Evolutionary conservation across 2,797 vertebrate species (phyloP).

Genomic region (Gouania willdenowi): DNA sequence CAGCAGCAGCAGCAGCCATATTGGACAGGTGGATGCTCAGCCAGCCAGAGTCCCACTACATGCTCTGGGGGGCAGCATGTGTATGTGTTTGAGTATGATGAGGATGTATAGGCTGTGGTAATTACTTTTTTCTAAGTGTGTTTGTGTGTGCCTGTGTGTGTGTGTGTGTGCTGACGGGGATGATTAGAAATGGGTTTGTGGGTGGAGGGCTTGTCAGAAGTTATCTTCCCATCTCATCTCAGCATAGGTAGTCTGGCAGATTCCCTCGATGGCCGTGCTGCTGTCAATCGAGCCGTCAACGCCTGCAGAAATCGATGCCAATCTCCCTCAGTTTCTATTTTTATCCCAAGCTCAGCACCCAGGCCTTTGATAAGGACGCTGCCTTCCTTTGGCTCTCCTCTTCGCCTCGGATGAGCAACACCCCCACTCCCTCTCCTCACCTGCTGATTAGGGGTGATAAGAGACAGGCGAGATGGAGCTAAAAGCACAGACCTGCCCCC

Average conservation of each 20-base stretch:
- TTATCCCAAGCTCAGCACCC: conserved; percentile 61
- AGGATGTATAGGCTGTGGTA: conserved; percentile 45
- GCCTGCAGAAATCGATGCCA: conserved; percentile 75
- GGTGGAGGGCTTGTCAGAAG: conserved; percentile 70
- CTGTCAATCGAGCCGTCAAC: conserved; percentile 73
- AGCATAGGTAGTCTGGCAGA: conserved; percentile 71
- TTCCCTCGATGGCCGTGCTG: conserved; percentile 69
- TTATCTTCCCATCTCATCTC: conserved; percentile 75
- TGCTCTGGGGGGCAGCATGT: conserved; percentile 52
- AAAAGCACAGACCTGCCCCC: conserved; percentile 41
- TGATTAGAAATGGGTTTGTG: conserved; percentile 67
- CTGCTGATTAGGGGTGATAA: conserved; percentile 62
- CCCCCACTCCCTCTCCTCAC: conserved; percentile 10
- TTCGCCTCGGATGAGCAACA: conserved; percentile 46
- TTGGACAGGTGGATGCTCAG: conserved; percentile 69
- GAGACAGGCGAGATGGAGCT: conserved; percentile 47
- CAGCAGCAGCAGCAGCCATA: no score
- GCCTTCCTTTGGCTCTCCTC: conserved; percentile 49
- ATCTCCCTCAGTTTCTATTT: conserved; percentile 72
- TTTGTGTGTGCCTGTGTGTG: conserved; percentile 17
- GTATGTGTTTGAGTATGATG: conserved; percentile 4
- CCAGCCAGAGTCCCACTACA: conserved; percentile 70
- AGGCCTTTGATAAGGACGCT: conserved; percentile 70
- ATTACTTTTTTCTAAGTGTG: conserved; percentile 69
- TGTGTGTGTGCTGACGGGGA: conserved; percentile 35